phyloP scores from a whole-genome alignment of 2,797 vertebrate species.

The Anguilla anguilla region DNA sequence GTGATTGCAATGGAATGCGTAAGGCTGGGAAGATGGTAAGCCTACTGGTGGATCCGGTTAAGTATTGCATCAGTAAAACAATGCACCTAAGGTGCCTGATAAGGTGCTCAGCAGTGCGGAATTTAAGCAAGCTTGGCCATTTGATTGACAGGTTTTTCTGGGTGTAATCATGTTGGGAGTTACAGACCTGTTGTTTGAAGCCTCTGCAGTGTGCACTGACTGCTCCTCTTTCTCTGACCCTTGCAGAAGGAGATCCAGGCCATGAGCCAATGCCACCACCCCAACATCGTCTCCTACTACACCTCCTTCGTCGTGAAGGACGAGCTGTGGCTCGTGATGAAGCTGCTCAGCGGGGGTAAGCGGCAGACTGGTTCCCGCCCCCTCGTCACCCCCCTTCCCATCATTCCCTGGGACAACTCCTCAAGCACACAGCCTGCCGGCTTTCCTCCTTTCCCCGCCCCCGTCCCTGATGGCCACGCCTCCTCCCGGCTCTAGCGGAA shows the following conservation, averaged over 20 bases:
- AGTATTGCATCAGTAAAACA: neutral
- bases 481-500: neutral
- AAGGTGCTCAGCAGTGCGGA: neutral
- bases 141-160: neutral
- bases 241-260: conserved; percentile 98
- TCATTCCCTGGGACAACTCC: neutral
- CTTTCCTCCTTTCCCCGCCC: neutral
- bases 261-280: conserved; percentile 98
- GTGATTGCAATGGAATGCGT: neutral
- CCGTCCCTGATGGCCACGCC: neutral
- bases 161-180: neutral
- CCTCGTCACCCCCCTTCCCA: neutral
- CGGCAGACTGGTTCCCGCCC: conserved; percentile 17
- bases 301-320: conserved; percentile 98
- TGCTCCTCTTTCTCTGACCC: conserved; percentile 41
- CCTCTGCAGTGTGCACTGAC: neutral
- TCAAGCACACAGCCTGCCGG: neutral
- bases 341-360: conserved; percentile 95
- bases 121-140: conserved; percentile 1
- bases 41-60: neutral
- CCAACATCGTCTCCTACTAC: conserved; percentile 97
- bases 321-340: conserved; percentile 99
- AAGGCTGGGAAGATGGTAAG: neutral
- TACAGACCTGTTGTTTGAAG: neutral
- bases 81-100: neutral